A percentile compares a stretch with the other conserved stretches of the same genome.
Conservation (phyloP, 2,797 vertebrate genomes). For the Linurgus olivaceus region DNA sequence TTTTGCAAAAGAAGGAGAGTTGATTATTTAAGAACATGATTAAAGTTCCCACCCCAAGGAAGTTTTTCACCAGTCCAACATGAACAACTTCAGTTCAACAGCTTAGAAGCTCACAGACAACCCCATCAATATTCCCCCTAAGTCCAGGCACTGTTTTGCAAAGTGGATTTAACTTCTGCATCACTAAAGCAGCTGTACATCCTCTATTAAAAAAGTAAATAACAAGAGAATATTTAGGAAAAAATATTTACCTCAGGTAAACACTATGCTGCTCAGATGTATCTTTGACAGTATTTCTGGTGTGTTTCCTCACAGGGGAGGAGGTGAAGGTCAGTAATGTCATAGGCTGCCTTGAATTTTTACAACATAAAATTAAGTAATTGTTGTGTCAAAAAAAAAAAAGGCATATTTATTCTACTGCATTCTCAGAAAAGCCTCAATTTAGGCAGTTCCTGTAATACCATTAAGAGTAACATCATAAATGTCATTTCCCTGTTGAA, state of each 20-base stretch:
- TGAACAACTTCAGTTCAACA: background rate
- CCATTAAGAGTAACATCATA: background rate
- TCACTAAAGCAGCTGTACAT: background rate
- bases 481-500: background rate
- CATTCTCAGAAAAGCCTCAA: background rate
- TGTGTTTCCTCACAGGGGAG: background rate
- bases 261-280: background rate
- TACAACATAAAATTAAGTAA: background rate
- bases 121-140: background rate
- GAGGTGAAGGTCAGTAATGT: background rate
- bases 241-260: background rate
- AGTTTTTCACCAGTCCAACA: background rate
- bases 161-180: background rate
- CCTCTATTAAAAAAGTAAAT: background rate
- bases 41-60: background rate
- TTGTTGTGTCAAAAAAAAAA: background rate
- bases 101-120: background rate
- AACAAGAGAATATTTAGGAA: background rate
- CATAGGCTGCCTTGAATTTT: background rate
- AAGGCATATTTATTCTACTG: background rate
- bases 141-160: too few relatives aligned
- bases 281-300: background rate
- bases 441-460: background rate
- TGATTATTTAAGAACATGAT: background rate
- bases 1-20: background rate